Conservation (phyloP, 2,113 vertebrate species). For the Himantopus leucocephalus region DNA sequence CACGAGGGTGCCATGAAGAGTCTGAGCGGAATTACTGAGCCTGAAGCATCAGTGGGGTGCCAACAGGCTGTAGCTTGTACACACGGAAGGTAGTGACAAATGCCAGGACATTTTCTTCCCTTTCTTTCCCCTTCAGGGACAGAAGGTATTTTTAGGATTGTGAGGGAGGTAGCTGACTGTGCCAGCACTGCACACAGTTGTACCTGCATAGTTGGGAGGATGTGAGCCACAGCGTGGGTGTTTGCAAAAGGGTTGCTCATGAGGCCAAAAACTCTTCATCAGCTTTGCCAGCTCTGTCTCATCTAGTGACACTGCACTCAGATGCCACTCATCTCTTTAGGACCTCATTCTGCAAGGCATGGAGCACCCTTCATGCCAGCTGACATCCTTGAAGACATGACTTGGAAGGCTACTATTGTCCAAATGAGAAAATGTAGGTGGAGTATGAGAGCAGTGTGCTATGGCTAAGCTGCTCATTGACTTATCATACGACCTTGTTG, state of each 20-base stretch:
- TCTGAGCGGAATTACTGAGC: neutral
- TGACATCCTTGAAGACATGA: neutral
- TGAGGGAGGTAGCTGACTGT: neutral
- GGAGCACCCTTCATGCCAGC: neutral
- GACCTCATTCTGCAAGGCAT: neutral
- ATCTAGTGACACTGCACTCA: neutral
- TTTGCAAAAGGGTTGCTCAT: neutral
- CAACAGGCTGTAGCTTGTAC: neutral
- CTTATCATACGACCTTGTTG: accelerated
- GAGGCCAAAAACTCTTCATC: neutral
- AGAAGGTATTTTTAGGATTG: neutral
- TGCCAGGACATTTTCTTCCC: neutral
- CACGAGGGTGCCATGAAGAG: neutral
- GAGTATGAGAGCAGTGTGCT: neutral
- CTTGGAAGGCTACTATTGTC: neutral
- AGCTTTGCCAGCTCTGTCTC: neutral
- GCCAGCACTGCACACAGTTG: neutral
- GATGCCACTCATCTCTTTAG: neutral
- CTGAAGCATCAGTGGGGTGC: neutral
- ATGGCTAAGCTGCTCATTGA: neutral
- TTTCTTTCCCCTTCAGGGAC: neutral
- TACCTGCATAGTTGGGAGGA: neutral
- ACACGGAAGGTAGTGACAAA: neutral
- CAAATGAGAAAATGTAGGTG: neutral
- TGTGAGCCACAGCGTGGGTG: neutral